Evolutionary conservation across 2,797 vertebrate species (phyloP).

Genomic region (Urophycis tenuis): DNA sequence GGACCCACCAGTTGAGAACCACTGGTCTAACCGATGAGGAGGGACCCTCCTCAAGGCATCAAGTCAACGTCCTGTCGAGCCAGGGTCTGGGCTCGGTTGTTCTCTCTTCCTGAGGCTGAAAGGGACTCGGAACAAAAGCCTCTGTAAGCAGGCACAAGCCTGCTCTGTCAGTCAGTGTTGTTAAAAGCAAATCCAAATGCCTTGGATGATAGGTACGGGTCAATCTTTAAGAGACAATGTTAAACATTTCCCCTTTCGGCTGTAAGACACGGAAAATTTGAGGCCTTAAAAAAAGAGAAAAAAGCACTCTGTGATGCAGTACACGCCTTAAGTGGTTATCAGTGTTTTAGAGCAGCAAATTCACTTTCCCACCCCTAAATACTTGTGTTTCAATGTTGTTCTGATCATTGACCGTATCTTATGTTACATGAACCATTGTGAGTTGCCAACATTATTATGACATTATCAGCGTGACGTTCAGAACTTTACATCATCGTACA

Average conservation of each 20-base stretch:
- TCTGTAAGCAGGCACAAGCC: neutral
- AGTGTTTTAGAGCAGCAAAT: neutral
- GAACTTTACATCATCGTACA: neutral
- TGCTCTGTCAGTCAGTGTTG: neutral
- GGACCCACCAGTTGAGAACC: too few species aligned
- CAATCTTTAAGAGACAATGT: slow-evolving; percentile 26
- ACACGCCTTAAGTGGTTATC: neutral
- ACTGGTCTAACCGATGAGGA: too few species aligned
- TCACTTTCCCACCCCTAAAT: neutral
- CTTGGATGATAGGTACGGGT: slow-evolving; percentile 2
- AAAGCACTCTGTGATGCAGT: neutral
- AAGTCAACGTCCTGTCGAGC: neutral
- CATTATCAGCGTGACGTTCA: neutral
- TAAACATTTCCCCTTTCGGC: neutral
- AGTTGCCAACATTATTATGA: neutral
- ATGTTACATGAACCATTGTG: neutral
- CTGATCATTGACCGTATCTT: neutral
- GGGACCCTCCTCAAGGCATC: neutral
- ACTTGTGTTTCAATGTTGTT: neutral
- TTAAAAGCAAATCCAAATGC: neutral
- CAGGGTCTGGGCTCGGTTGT: neutral
- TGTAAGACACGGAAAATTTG: neutral
- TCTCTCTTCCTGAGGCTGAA: slow-evolving; percentile 4
- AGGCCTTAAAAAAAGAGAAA: too few species aligned
- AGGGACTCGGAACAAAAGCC: neutral